Conservation (phyloP, 2,888 invertebrate species). For the Corbicula japonica region DNA sequence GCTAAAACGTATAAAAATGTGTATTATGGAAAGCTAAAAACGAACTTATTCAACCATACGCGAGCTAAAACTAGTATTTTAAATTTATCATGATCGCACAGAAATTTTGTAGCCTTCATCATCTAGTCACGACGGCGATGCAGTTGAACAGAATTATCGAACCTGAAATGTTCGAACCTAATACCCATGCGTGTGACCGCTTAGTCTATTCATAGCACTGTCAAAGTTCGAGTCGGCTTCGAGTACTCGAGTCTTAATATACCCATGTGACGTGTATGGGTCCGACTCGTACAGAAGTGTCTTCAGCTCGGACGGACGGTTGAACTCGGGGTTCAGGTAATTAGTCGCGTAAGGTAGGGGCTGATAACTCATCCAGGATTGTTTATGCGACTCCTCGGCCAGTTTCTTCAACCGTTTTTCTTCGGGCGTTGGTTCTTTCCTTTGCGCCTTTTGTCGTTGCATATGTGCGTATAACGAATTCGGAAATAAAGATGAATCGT, state of each 20-base stretch:
- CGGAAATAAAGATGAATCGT: slow-evolving; percentile 43
- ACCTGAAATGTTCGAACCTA: no score
- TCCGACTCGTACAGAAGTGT: slow-evolving; percentile 54
- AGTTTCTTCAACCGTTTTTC: slow-evolving; percentile 41
- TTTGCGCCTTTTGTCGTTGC: slow-evolving; percentile 19
- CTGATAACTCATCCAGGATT: slow-evolving; percentile 74
- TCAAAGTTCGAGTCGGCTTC: slow-evolving; percentile 72
- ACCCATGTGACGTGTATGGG: slow-evolving; percentile 29
- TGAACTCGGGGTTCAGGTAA: slow-evolving; percentile 76
- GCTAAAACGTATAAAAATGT: no score
- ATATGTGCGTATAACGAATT: slow-evolving; percentile 61
- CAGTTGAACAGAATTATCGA: not conserved
- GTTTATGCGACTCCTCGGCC: slow-evolving; percentile 44
- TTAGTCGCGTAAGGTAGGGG: slow-evolving; percentile 73
- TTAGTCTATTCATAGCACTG: slow-evolving; percentile 73
- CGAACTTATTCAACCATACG: not conserved
- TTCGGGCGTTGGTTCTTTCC: slow-evolving; percentile 22
- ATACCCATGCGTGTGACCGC: slow-evolving; percentile 42
- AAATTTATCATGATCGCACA: no score
- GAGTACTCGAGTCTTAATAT: slow-evolving; percentile 60
- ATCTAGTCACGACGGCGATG: not conserved
- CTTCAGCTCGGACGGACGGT: slow-evolving; percentile 68
- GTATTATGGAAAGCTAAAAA: no score
- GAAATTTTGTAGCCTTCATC: no score
- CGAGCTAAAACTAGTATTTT: no score